These are phyloP conservation scores for Alouatta palliata DNA, from an alignment of 2,113 vertebrate genomes.

Conservation along the genomic window DNA sequence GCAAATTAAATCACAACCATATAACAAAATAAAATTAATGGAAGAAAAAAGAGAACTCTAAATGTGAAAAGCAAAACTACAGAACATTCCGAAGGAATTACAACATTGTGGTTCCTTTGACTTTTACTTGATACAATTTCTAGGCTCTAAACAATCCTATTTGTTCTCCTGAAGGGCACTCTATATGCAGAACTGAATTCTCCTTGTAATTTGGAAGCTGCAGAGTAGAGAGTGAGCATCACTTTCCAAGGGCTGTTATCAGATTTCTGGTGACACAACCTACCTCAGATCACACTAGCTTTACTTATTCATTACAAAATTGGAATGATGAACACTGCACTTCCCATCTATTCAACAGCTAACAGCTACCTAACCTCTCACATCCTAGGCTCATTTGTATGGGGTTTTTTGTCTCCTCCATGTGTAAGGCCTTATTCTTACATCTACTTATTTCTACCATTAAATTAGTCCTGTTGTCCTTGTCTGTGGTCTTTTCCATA, in stretches of 20 bases:
- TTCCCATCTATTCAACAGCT: background rate
- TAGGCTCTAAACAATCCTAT: background rate
- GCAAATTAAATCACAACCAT: background rate
- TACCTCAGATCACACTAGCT: background rate
- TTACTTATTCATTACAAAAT: background rate
- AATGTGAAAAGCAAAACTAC: slow-evolving; percentile 35
- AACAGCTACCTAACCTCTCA: background rate
- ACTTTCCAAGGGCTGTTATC: background rate
- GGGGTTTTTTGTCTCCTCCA: background rate
- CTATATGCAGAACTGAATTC: background rate
- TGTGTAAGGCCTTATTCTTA: background rate
- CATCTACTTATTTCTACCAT: background rate
- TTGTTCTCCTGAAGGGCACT: background rate
- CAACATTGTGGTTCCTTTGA: slow-evolving; percentile 11
- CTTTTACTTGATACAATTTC: slow-evolving; percentile 11
- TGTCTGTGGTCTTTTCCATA: background rate
- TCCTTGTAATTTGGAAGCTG: background rate
- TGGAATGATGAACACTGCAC: background rate
- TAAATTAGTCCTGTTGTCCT: slow-evolving; percentile 18
- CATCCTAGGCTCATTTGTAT: background rate
- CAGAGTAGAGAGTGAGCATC: background rate
- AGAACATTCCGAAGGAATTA: slow-evolving; percentile 12
- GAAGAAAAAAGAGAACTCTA: background rate
- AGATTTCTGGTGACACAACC: background rate
- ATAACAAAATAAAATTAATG: background rate